A percentile compares a stretch with the other conserved stretches of the same genome.
Conservation (phyloP, 2,113 vertebrate genomes). For the Merops nubicus region DNA sequence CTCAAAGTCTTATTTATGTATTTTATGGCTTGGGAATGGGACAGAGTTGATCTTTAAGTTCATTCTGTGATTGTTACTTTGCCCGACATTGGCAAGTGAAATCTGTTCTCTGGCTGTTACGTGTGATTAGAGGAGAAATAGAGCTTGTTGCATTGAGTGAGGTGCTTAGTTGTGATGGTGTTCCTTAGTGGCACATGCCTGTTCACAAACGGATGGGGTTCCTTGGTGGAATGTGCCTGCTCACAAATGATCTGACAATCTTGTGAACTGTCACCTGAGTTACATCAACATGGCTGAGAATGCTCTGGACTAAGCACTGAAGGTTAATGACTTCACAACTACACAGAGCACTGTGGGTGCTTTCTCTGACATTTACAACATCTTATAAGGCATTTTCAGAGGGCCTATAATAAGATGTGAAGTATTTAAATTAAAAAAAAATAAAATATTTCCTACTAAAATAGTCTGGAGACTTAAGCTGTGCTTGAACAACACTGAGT, state of each 20-base stretch:
- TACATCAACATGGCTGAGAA: neutral
- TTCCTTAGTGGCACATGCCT: no score
- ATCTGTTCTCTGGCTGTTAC: fast-evolving
- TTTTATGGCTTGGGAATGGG: neutral
- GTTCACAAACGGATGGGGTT: neutral
- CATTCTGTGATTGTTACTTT: neutral
- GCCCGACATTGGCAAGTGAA: neutral
- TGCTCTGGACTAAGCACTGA: neutral
- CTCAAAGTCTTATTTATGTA: neutral
- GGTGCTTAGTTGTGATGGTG: neutral
- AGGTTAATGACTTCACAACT: neutral
- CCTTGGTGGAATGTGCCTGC: neutral
- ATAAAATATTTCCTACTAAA: neutral
- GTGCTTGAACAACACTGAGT: neutral
- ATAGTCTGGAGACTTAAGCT: neutral
- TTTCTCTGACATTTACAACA: neutral
- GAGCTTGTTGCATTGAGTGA: neutral
- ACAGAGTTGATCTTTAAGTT: neutral
- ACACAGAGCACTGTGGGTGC: neutral
- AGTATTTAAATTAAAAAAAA: neutral
- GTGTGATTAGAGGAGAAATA: neutral
- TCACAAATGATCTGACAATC: neutral
- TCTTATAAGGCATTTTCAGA: neutral
- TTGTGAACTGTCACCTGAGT: neutral
- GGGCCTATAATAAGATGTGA: neutral